Evolutionary conservation across 2,797 vertebrate genomes (phyloP), one percentile per base, ranked within the genome.

Genomic region (Onychomys torridus): DNA sequence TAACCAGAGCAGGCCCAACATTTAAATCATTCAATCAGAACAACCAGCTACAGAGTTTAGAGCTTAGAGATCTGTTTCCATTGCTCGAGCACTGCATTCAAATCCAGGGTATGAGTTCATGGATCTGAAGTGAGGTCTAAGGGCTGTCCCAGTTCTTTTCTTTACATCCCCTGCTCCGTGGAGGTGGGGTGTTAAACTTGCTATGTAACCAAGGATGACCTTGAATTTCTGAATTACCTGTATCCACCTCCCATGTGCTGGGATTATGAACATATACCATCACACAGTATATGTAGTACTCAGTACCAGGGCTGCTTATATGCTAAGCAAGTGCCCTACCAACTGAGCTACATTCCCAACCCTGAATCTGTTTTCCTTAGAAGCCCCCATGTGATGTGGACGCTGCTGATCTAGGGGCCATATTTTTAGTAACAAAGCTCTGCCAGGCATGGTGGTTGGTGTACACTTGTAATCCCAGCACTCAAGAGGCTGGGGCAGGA

Each of bases 391-490:
- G 76, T 67, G 10, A 86, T 95, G 12, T 32, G 23, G 43, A 46
- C 8, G 19, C n/a, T 73, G 67, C 67, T 83, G 40, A n/a, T 43
- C 40, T 52, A 34, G 52, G 29, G 34, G 65, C 40, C 85, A 78
- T 40, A 57, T 84, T 96, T 71, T 90, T 25, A 95, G 37, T 61
- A 88, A 69, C 83, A 91, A 89, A 91, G 65, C 77, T 76, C 81
- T 78, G 34, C 12, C 52, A 21, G 27, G 27, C 16, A 19, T 59
- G 19, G 65, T 59, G 63, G 27, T 11, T 59, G 63, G 27, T 11
- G 34, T 49, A 91, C n/a, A 40, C 49, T 40, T 46, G 10, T 40
- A 69, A 69, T 81, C n/a, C 27, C 17, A 67, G 34, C 63, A 81
- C 49, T 57, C 63, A 71, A 21, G 49, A 82, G 29, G 27, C 65